phyloP scores from a whole-genome alignment of 2,888 invertebrate species.

The Temnothorax rugatulus region DNA sequence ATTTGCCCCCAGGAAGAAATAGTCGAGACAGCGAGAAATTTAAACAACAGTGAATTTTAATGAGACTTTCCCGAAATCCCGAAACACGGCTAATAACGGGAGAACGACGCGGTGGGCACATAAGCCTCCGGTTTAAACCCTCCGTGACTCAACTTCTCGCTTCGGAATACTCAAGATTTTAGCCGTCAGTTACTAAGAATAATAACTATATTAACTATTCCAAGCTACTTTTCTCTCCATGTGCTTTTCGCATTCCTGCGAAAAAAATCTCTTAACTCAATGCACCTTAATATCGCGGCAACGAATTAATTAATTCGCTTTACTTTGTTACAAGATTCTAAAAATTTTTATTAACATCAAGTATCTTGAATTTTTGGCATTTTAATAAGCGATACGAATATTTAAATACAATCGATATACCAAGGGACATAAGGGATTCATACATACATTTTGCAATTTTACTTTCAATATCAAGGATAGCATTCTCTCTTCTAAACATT shows the following conservation, averaged over 20 bases:
- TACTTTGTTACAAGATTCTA: not conserved
- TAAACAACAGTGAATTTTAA: constrained; percentile 29
- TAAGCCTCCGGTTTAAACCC: not conserved
- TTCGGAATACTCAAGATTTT: not conserved
- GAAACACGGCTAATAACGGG: not conserved
- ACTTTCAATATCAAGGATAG: constrained; percentile 21
- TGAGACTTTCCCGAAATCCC: not conserved
- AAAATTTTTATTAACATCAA: not conserved
- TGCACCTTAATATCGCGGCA: not conserved
- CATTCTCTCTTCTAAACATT: constrained; percentile 17
- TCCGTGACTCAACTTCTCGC: not conserved
- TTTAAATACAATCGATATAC: not conserved
- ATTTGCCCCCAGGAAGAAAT: not conserved
- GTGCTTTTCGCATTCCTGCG: too few species aligned
- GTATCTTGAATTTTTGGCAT: not conserved
- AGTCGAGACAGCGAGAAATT: constrained; percentile 5
- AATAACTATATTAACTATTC: not conserved
- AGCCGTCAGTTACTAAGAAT: constrained; percentile 5
- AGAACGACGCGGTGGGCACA: not conserved
- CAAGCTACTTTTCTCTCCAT: not conserved
- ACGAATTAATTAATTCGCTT: constrained; percentile 4
- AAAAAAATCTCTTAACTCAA: not conserved
- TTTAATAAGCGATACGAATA: not conserved
- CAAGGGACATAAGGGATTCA: not conserved
- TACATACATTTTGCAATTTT: constrained; percentile 13